Base-by-base conservation (phyloP, 2,113 vertebrate species). In the Axis porcinus region DNA sequence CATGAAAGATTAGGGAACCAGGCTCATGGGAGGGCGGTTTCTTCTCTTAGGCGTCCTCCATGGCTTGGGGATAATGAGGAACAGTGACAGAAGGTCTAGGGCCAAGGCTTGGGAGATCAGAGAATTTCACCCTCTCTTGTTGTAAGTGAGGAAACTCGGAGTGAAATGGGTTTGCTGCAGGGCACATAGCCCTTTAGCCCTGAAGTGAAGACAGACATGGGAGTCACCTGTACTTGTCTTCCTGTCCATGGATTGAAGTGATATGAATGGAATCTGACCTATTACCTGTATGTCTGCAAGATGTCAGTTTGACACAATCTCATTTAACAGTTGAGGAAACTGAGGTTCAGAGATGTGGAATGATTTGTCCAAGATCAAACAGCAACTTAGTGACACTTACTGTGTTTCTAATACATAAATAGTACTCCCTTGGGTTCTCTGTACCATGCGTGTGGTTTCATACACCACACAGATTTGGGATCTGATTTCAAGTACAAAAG, bases 401-500 rank as follows among this genome's bases (percentile, higher is more conserved):
- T 14, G 11, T 19, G 36, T 83, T 82, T 47, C 27, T 45, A 6
- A 40, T 12, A 0, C 2, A 3, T 23, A 60, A 54, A 7, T 13
- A n/a, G 5, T 7, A 6, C 25, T 86, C 27, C 83, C 64, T 15
- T 1, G 14, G 87, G 19, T 17, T 82, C 17, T n/a, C 62, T 8
- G 78, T 13, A 15, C 11, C 30, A 74, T 76, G 36, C 16, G 0
- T 15, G n/a, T n/a, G 19, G 15, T 40, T 57, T 55, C 52, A 47
- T 2, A 81, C n/a, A 40, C 67, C n/a, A 23, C 67, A 70, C 19
- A 45, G 52, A 47, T 13, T 25, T 62, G 67, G 87, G 40, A 33
- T 79, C 47, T 40, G 40, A 89, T 67, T 87, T 92, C 86, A 83
- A 89, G 62, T 36, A 40, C 28, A 60, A 91, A 95, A 84, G 50